Conservation (phyloP, 2,797 vertebrate species). For the Malurus leucopterus region DNA sequence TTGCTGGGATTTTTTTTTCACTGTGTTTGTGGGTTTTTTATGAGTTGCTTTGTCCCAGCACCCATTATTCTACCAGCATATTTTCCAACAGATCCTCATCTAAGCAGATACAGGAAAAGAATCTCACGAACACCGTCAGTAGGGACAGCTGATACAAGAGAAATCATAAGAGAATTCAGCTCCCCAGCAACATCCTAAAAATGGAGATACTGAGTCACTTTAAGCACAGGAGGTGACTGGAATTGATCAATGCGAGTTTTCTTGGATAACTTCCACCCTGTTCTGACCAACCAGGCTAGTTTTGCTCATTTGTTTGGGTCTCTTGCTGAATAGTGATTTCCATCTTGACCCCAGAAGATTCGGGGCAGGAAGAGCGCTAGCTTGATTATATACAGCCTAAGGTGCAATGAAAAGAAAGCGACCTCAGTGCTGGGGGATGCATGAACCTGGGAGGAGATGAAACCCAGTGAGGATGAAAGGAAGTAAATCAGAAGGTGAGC, state of each 20-base stretch:
- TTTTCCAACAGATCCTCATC: conserved; percentile 22
- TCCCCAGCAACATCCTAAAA: conserved; percentile 60
- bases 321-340: conserved; percentile 18
- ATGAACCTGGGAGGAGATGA: conserved; percentile 51
- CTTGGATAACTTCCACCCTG: conserved; percentile 44
- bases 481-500: conserved; percentile 60
- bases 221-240: conserved; percentile 56
- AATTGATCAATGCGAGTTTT: conserved; percentile 50
- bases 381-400: conserved; percentile 42
- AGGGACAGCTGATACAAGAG: conserved; percentile 31
- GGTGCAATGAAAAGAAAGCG: conserved; percentile 34
- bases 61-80: conserved; percentile 3
- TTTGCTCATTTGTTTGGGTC: conserved; percentile 54
- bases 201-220: conserved; percentile 64
- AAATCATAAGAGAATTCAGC: conserved; percentile 46
- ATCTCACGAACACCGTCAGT: conserved; percentile 7
- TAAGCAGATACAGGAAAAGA: conserved; percentile 19
- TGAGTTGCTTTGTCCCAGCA: conserved; percentile 31
- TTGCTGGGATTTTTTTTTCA: background rate
- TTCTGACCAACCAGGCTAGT: conserved; percentile 24
- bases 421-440: conserved; percentile 22
- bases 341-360: conserved; percentile 29
- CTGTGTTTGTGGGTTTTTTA: background rate
- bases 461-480: conserved; percentile 32
- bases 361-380: background rate